Evolutionary conservation across 2,113 vertebrate genomes (phyloP), one percentile per base, ranked within the genome.

Genomic region (Catharus fuscescens): DNA sequence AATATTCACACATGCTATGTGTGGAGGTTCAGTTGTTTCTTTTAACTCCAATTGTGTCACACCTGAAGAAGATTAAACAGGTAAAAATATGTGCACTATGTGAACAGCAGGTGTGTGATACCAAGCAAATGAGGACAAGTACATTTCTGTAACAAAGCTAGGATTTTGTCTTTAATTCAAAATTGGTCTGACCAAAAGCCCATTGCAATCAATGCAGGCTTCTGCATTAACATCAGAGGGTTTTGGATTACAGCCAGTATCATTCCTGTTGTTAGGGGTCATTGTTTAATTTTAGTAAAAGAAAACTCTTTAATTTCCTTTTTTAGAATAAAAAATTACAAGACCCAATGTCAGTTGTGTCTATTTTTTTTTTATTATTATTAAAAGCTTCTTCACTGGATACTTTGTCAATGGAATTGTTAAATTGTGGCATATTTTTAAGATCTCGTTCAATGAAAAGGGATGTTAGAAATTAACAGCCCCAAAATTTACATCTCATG

Each of bases 391-490:
- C 95, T 93, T 96, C 96, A 88, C 23, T 86, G 62, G 59, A 77
- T 91, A 95, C 47, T 96, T 93, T 69, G 66, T 93, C 95, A 96
- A 69, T 25, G 79, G 52, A 96, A 96, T 77, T 73, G 84, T 83
- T 96, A 82, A 61, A 38, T 72, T 6, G 4, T 81, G 38, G 66
- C 44, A 8, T 87, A 92, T 91, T 96, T 96, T 96, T 78, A 80
- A 74, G 80, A 90, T 69, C 19, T 86, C 26, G 2, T 79, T 93
- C 64, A 74, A 32, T 28, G 31, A 79, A 94, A 93, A 92, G 28
- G 47, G 78, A 86, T 61, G 52, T 67, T 86, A 83, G 66, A 83
- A 70, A 93, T 86, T 66, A 95, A 40, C 28, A 77, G n/a, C 40
- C 40, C 21, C 45, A 65, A 74, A 90, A 52, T 45, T n/a, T 44